Conservation (phyloP, 2,888 invertebrate genomes). For the Drosophila ustulata region DNA sequence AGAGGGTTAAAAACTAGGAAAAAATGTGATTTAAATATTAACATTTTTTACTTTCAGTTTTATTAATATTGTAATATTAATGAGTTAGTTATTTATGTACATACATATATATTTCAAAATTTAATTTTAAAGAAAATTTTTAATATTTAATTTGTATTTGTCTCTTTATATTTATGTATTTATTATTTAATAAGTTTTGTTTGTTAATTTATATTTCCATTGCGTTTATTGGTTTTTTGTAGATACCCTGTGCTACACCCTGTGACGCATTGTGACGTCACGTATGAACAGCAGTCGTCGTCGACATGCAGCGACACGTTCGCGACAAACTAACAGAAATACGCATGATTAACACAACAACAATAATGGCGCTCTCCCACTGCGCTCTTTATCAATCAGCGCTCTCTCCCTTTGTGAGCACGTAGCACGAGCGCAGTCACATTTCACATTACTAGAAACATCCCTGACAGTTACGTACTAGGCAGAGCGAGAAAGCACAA, state of each 20-base stretch:
- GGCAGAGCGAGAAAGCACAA: neutral
- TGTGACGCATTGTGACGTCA: slow-evolving; percentile 60
- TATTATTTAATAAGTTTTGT: no score
- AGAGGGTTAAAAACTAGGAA: neutral
- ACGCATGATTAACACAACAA: slow-evolving; percentile 36
- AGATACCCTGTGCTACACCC: slow-evolving; percentile 33
- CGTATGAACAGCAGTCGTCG: slow-evolving; percentile 19
- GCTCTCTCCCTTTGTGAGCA: neutral
- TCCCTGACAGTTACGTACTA: slow-evolving; percentile 9
- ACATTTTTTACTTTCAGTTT: no score
- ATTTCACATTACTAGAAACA: slow-evolving; percentile 30
- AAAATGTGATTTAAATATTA: no score
- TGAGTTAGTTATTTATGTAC: no score
- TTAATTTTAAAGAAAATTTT: no score
- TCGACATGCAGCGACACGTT: slow-evolving; percentile 69
- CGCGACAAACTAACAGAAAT: slow-evolving; percentile 26
- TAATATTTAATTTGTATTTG: no score
- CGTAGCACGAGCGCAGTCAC: slow-evolving; percentile 35
- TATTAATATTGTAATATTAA: no score
- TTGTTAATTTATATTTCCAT: no score
- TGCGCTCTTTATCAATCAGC: neutral
- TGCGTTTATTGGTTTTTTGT: no score
- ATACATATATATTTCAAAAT: no score
- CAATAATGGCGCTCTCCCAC: slow-evolving; percentile 21
- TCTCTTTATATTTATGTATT: no score